Percentiles rank a stretch among this genome's conserved stretches.
Conservation (phyloP, 2,797 vertebrate species). For the Paratrypauchen microcephalus region DNA sequence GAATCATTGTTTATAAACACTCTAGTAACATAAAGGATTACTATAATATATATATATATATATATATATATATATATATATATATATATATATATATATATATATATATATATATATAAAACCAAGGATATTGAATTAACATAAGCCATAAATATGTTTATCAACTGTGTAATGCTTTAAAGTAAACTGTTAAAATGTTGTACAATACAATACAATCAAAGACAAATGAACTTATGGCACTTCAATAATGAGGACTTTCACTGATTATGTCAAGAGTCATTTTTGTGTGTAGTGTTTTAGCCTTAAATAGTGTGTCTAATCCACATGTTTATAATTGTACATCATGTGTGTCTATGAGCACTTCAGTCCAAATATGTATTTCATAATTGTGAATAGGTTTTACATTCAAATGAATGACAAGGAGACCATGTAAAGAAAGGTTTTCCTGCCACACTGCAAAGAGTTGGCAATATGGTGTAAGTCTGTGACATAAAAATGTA, state of each 20-base stretch:
- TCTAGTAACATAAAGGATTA: background rate
- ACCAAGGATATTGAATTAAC: background rate
- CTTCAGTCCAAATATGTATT: conserved; percentile 11
- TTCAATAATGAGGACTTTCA: background rate
- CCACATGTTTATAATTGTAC: conserved; percentile 65
- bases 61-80: no score
- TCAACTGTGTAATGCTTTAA: background rate
- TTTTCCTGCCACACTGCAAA: conserved; percentile 50
- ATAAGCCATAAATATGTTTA: background rate
- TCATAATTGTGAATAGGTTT: conserved; percentile 43
- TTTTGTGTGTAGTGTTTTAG: conserved; percentile 39
- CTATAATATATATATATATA: no score
- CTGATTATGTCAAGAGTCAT: conserved; percentile 19
- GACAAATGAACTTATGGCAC: background rate
- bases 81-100: no score
- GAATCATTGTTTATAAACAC: background rate
- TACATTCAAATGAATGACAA: conserved; percentile 26
- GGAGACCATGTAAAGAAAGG: conserved; percentile 49
- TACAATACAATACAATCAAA: background rate
- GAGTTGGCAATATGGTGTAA: conserved; percentile 52
- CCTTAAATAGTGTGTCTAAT: conserved; percentile 56
- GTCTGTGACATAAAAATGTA: conserved; percentile 66
- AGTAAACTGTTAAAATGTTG: background rate
- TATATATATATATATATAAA: no score
- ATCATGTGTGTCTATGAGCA: conserved; percentile 32